phyloP scores from a whole-genome alignment of 2,797 vertebrate genomes.

The Eulemur rubriventer region DNA sequence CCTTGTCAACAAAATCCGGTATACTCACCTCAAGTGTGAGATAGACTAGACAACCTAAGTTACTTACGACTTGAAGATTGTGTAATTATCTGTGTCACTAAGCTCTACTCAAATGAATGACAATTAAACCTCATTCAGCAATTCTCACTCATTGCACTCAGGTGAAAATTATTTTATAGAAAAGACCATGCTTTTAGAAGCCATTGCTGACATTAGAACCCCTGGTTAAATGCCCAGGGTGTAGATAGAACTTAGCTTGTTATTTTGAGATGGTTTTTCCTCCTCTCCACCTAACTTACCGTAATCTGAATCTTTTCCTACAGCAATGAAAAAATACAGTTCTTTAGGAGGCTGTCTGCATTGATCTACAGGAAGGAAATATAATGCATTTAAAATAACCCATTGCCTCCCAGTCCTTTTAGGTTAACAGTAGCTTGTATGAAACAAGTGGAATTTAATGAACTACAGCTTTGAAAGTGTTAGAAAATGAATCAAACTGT shows the following conservation, averaged over 20 bases:
- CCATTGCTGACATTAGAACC: neutral
- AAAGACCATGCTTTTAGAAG: neutral
- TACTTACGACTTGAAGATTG: neutral
- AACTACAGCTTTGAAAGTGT: conserved; percentile 50
- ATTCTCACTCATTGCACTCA: neutral
- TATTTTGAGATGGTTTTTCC: neutral
- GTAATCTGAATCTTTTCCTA: conserved; percentile 23
- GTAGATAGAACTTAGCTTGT: accelerated
- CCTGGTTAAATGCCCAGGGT: neutral
- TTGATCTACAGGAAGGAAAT: neutral
- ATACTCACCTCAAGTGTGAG: neutral
- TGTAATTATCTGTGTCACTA: neutral
- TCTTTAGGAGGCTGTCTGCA: conserved; percentile 15
- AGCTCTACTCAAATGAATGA: neutral
- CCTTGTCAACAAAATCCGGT: neutral
- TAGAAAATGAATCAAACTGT: conserved; percentile 58
- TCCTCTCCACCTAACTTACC: neutral
- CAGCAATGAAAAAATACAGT: neutral
- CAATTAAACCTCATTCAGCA: neutral
- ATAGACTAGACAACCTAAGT: neutral
- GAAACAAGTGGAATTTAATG: conserved; percentile 58
- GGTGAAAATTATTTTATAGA: neutral
- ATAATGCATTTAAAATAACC: conserved; percentile 41
- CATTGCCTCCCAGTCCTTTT: neutral
- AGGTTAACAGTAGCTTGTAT: conserved; percentile 46